Evolutionary conservation across 37 sponge, comb jelly and placozoan species (phyloP), one percentile per base, ranked within the genome.

Genomic region (Geodia barretti): DNA sequence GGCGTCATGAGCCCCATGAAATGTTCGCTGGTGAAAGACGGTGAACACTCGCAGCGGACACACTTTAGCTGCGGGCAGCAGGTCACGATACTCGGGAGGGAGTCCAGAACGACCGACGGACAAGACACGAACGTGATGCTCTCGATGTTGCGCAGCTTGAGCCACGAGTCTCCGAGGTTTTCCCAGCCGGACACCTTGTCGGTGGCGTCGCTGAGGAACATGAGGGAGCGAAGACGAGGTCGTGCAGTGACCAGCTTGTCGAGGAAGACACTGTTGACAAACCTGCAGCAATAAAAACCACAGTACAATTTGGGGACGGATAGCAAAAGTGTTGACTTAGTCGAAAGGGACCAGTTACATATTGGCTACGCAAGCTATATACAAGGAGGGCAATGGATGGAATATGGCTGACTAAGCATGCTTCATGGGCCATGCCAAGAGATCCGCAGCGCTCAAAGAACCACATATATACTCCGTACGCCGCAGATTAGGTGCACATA

Each of bases 31-130:
- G 30, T 28, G 3, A 79, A 68, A 14, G 31, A 38, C 28, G 24
- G 30, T 1, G 69, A 42, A 21, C 69, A 25, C 58, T 68, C 79
- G 41, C 79, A 79, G 19, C 32, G 29, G 36, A 79, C 37, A 68
- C 20, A 28, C 35, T 9, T 67, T 36, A 79, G 60, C 24, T 33
- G 28, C 8, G 58, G 38, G 28, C 79, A 79, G 21, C 30, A 30
- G 26, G 8, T 41, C 31, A 79, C 17, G 4, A 79, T 41, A 20
- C 20, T 14, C 20, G 68, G 68, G 1, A 79, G 0, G 26, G 58
- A 41, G 47, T 68, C 58, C 20, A 79, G 54, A 0, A 68, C 32
- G 25, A n/a, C 69, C 0, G 41, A n/a, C 5, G 68, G 79, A 35
- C 79, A 68, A n/a, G 33, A 42, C 23, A 41, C 14, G 37, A 79